These are phyloP conservation scores for Diplodus puntazzo DNA, from an alignment of 2,797 vertebrate species.

Conservation along the genomic window DNA sequence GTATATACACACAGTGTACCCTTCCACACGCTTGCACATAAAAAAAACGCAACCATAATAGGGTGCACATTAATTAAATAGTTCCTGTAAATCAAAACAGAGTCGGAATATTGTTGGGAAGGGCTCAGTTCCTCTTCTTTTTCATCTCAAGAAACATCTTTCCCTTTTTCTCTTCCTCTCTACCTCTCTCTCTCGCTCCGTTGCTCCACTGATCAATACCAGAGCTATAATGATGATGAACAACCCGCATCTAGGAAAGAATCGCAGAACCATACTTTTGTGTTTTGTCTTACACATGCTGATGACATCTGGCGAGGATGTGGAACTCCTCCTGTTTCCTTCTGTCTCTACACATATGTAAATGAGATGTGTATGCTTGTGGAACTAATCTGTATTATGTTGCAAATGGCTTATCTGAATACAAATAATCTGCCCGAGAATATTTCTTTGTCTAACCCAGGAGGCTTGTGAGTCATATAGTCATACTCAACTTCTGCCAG, in stretches of 20 bases:
- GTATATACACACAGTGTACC: conserved; percentile 28
- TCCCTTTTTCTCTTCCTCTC: conserved; percentile 20
- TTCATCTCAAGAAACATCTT: conserved; percentile 43
- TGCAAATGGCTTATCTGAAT: conserved; percentile 69
- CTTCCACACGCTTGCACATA: conserved; percentile 20
- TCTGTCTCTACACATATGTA: conserved; percentile 63
- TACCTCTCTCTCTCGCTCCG: neutral
- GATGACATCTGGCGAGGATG: conserved; percentile 73
- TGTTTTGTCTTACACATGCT: conserved; percentile 45
- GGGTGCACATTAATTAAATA: conserved; percentile 49
- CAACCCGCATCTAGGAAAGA: conserved; percentile 46
- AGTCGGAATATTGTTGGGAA: conserved; percentile 48
- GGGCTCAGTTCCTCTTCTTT: conserved; percentile 44
- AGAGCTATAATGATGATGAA: conserved; percentile 66
- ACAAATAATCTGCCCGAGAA: conserved; percentile 48
- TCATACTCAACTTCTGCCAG: conserved; percentile 30
- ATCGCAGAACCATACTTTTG: conserved; percentile 58
- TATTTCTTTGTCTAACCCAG: conserved; percentile 14
- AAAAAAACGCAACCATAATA: conserved; percentile 22
- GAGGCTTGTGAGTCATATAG: conserved; percentile 40
- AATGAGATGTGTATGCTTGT: conserved; percentile 61
- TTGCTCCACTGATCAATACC: conserved; percentile 65
- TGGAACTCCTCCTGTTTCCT: conserved; percentile 65
- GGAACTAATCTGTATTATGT: conserved; percentile 74
- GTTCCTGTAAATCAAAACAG: conserved; percentile 67